Percentiles rank a stretch among this genome's conserved stretches.
Evolutionary conservation across 2,113 vertebrate species (phyloP).

Genomic region (Albula glossodonta): DNA sequence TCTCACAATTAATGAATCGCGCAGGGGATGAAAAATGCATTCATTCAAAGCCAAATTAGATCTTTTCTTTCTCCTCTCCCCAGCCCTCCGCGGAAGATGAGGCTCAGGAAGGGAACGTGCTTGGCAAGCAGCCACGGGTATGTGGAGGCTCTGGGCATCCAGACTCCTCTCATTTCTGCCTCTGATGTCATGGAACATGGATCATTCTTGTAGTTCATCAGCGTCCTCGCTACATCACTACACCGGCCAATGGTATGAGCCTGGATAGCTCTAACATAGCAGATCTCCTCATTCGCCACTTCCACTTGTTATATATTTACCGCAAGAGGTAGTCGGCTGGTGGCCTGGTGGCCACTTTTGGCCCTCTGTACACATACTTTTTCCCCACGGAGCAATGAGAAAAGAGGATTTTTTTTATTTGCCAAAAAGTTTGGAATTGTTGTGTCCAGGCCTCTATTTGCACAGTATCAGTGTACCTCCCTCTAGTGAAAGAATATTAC

Average conservation of each 20-base stretch:
- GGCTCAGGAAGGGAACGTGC: constrained; percentile 7
- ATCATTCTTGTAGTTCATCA: constrained; percentile 24
- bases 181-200: constrained; percentile 9
- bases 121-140: constrained; percentile 26
- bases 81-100: constrained; percentile 24
- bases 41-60: constrained; percentile 34
- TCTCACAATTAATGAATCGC: constrained; percentile 20
- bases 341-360: no score
- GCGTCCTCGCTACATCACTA: constrained; percentile 28
- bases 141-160: not conserved
- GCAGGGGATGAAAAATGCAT: constrained; percentile 1
- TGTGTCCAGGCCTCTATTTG: no score
- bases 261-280: not conserved
- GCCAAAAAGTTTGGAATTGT: no score
- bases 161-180: constrained; percentile 6
- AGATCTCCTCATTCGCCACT: no score
- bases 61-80: constrained; percentile 15
- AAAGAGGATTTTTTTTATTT: no score
- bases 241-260: constrained; percentile 23
- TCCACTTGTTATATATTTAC: no score
- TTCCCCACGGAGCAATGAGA: no score
- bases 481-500: no score
- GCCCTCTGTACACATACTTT: no score
- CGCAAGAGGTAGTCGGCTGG: no score
- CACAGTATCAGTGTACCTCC: no score